Conservation (phyloP, 2,113 vertebrate species). For the Antidorcas marsupialis region DNA sequence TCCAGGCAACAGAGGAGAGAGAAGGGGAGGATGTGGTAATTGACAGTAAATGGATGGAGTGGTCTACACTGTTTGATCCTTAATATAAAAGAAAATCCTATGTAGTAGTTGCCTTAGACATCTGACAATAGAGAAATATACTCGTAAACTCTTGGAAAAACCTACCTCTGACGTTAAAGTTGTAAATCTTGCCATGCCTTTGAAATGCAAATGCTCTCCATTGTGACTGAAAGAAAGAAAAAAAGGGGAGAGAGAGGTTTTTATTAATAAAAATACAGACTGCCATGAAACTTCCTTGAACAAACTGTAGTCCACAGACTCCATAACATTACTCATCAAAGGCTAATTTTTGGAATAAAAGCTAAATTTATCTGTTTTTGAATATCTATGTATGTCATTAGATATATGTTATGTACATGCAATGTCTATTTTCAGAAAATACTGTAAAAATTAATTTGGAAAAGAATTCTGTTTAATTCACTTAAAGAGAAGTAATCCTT, state of each 20-base stretch:
- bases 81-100: not conserved
- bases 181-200: not conserved
- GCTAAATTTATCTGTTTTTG: not conserved
- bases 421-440: not conserved
- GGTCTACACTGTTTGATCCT: not conserved
- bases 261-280: not conserved
- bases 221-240: not conserved
- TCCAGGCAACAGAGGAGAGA: not conserved
- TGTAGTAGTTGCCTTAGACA: not conserved
- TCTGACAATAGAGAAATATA: not conserved
- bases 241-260: not conserved
- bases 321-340: not conserved
- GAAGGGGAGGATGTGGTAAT: not conserved
- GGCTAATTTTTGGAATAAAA: not conserved
- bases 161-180: not conserved
- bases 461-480: not conserved
- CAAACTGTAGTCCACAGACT: not conserved
- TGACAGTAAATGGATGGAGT: not conserved
- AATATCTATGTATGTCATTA: not conserved
- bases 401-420: not conserved
- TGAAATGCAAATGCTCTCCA: not conserved
- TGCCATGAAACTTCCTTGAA: not conserved
- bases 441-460: not conserved
- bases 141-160: not conserved
- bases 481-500: not conserved